phyloP scores from a whole-genome alignment of 1,140 invertebrate species.

The Heliconius himera region DNA sequence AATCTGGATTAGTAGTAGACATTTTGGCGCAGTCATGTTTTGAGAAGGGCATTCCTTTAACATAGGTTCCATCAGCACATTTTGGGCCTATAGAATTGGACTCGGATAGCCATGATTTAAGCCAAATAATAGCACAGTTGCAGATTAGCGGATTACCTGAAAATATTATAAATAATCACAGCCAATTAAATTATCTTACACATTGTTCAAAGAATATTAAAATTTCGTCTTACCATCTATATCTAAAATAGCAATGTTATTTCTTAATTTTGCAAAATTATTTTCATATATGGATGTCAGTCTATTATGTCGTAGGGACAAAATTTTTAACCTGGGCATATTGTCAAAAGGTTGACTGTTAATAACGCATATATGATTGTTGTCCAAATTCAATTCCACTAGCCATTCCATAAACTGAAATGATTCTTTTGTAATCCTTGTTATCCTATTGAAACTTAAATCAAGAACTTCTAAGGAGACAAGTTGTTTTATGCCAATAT shows the following conservation, averaged over 20 bases:
- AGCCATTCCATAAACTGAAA: constrained; percentile 90
- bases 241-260: constrained; percentile 91
- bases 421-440: constrained; percentile 84
- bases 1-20: constrained; percentile 74
- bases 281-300: constrained; percentile 88
- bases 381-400: constrained; percentile 90
- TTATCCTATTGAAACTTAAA: constrained; percentile 89
- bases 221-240: constrained; percentile 87
- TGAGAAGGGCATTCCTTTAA: constrained; percentile 87
- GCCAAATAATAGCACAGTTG: constrained; percentile 90
- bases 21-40: constrained; percentile 84
- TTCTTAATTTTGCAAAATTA: constrained; percentile 88
- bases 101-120: constrained; percentile 90
- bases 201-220: neutral
- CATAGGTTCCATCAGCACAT: constrained; percentile 88
- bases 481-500: constrained; percentile 87
- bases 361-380: constrained; percentile 88
- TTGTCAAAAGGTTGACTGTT: constrained; percentile 88
- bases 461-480: constrained; percentile 91
- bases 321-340: constrained; percentile 90
- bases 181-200: neutral
- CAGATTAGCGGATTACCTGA: constrained; percentile 91
- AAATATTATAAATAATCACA: constrained; percentile 44
- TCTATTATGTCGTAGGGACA: constrained; percentile 90
- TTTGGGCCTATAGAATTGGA: constrained; percentile 86